Base-by-base conservation (phyloP, 1,140 invertebrate species). In the Formica selysi region DNA sequence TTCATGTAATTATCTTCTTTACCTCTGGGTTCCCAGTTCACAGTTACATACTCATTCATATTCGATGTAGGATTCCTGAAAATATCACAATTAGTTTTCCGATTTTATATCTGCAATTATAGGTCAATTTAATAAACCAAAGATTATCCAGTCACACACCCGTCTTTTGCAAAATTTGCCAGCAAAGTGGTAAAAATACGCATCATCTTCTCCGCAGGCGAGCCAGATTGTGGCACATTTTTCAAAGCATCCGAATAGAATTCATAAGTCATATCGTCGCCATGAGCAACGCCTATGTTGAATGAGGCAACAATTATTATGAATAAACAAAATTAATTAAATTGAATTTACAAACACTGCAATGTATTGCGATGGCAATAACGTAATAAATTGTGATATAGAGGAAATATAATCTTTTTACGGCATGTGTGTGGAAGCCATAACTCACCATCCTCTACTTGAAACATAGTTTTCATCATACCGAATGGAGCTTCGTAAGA, bases 231-330 rank as follows among this genome's bases (percentile, higher is more conserved):
- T 2, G 93, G 92, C 32, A 91, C 87, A 78, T 94, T 93, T 65
- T 94, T 93, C 29, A 94, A 91, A 10, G n/a, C 38, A 0, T 89
- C 92, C n/a, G 92, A 92, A 67, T 94, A 95, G 87, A 97, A 97
- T 26, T 97, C 86, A 90, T 97, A 97, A 87, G 96, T 96, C 61
- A 97, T 89, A 57, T 97, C 97, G 87, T 97, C 97, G 6, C 96
- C 97, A 91, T 97, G 97, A 61, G 96, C 96, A 5, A 96, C 96
- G 70, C 97, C 94, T 95, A 71, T 48, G 11, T 71, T 44, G 0
- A 48, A 48, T 7, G 19, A 1, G 32, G 4, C 73, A 62, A 22
- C 41, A 41, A 38, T 84, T 64, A 26, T 11, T 76, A n/a, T 7
- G 3, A 48, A 16, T n/a, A 54, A 76, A 38, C 32, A 13, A 7